Evolutionary conservation across 2,888 invertebrate species (phyloP), one percentile per base, ranked within the genome.

Genomic region (Cephus nigrinus): DNA sequence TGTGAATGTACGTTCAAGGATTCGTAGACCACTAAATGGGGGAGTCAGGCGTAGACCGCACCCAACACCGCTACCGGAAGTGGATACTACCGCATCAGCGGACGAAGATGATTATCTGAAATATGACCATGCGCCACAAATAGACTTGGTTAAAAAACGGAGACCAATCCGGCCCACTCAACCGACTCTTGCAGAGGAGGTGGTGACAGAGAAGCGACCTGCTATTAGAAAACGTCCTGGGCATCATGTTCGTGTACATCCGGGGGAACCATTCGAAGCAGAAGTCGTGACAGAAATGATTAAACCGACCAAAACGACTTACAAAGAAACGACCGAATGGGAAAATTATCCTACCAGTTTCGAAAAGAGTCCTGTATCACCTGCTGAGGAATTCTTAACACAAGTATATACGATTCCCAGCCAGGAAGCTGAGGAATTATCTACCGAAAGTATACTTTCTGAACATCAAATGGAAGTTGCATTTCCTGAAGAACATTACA

Each of bases 221-320:
- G 83, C 85, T 74, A 85, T 85, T 81, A 78, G 82, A 33, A 86
- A 84, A 78, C 82, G 88, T 76, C 87, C 87, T 0, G 84, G 83
- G 5, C 82, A 87, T 30, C 82, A 86, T 12, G 82, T 83, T 40
- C 80, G 85, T 30, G 84, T 86, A 0, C 84, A 82, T 69, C 85
- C 78, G 0, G 84, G 83, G 0, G 84, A 86, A 11, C 79, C 84
- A 0, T 86, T 84, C 78, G 87, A 85, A 35, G 80, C 85, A 1
- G 86, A 84, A 31, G 82, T 86, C 73, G 83, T 84, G 30, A 88
- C 86, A 32, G 84, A 82, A 75, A 84, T 82, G 68, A 79, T 79
- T 30, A 82, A 80, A 33, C 83, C 83, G 9, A 80, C 79, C 3
- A 79, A 79, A 73, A 79, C 81, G 3, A 77, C 78, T 12, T 80